Evolutionary conservation across 2,113 vertebrate genomes (phyloP).

Genomic region (Coracopsis vasa): DNA sequence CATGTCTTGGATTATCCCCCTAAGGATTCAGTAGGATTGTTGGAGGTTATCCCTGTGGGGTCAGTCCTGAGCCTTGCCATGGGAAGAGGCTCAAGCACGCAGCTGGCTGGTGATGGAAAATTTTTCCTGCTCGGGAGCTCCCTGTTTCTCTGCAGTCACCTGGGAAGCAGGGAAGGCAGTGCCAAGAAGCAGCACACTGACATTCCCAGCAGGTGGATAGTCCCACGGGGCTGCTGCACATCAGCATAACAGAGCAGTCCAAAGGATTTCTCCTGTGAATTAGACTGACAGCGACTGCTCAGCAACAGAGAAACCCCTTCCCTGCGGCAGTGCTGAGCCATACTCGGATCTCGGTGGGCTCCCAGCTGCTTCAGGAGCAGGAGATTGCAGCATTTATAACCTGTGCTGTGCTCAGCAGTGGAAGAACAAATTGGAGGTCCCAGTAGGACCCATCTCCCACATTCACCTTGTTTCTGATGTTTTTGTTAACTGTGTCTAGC

Average conservation of each 20-base stretch:
- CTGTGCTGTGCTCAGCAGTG: neutral
- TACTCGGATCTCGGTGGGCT: neutral
- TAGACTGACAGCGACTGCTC: neutral
- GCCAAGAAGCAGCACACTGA: neutral
- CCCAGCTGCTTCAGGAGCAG: neutral
- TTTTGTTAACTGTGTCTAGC: neutral
- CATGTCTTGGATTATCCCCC: neutral
- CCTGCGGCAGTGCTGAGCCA: rapidly evolving
- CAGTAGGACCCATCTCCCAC: neutral
- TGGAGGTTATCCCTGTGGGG: neutral
- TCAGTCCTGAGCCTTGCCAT: neutral
- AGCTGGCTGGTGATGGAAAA: neutral
- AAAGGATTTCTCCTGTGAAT: neutral
- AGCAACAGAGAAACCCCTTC: neutral
- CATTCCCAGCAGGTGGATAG: neutral
- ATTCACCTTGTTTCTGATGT: neutral
- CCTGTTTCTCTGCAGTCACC: neutral
- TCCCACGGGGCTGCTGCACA: neutral
- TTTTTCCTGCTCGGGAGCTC: neutral
- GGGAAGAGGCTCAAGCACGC: neutral
- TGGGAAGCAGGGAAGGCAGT: neutral
- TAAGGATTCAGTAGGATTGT: neutral
- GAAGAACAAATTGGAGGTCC: neutral
- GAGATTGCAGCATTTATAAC: neutral
- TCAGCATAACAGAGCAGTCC: neutral